Conservation (phyloP, 2,797 vertebrate species). For the Epinephelus awoara region DNA sequence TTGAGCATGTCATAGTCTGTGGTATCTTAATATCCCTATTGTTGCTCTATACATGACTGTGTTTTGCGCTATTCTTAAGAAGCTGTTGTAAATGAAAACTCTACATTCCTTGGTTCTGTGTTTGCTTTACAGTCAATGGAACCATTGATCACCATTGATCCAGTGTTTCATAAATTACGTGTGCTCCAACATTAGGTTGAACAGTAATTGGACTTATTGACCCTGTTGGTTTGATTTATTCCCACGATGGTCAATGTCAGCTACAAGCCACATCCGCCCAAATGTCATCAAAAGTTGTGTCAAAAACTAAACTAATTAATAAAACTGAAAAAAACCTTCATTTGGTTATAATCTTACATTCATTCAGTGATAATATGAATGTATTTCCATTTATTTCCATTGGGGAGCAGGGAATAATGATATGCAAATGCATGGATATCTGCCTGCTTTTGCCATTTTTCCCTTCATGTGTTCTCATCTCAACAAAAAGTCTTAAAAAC, state of each 20-base stretch:
- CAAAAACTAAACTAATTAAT: constrained; percentile 12
- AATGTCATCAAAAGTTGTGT: constrained; percentile 23
- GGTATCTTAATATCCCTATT: no score
- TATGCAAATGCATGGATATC: constrained; percentile 2
- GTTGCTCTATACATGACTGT: no score
- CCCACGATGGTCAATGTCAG: not conserved
- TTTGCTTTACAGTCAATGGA: no score
- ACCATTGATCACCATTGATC: constrained; percentile 5
- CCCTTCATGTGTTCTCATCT: not conserved
- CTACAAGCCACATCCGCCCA: not conserved
- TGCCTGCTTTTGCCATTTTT: not conserved
- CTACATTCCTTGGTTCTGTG: no score
- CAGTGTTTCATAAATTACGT: not conserved
- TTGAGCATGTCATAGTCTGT: no score
- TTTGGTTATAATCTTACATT: not conserved
- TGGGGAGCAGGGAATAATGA: constrained; percentile 1
- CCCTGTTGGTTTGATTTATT: constrained; percentile 20
- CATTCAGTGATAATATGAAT: constrained; percentile 1
- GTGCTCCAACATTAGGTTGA: no score
- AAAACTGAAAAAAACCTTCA: not conserved
- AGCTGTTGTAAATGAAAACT: no score
- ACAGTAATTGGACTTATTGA: not conserved
- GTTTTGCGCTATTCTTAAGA: no score
- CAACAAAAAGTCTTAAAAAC: not conserved
- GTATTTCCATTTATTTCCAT: constrained; percentile 7